A percentile compares a stretch with the other conserved stretches of the same genome.
Evolutionary conservation across 2,888 invertebrate species (phyloP).

Genomic region (Malthinus seriepunctatus): DNA sequence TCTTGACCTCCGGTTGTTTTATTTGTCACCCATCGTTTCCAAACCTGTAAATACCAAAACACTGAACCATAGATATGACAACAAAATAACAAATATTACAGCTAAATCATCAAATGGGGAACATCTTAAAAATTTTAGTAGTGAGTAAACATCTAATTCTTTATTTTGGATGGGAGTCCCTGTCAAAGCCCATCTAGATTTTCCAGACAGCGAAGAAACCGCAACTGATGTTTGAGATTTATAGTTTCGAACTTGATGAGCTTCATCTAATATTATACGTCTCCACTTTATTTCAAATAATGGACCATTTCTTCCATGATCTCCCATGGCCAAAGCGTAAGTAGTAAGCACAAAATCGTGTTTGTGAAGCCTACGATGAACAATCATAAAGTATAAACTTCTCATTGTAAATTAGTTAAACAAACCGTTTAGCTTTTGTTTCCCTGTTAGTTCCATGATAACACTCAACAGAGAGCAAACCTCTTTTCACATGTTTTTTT

Average conservation of each 20-base stretch:
- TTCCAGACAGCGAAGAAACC: constrained; percentile 66
- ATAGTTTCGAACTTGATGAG: constrained; percentile 87
- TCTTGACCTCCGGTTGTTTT: constrained; percentile 77
- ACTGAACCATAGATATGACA: neutral
- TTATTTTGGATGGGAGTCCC: constrained; percentile 97
- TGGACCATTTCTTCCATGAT: constrained; percentile 62
- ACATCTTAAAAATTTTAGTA: constrained; percentile 82
- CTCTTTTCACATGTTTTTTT: constrained; percentile 62
- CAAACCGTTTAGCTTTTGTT: constrained; percentile 57
- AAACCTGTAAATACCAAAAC: constrained; percentile 60
- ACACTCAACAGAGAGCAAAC: constrained; percentile 65
- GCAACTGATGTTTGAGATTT: constrained; percentile 76
- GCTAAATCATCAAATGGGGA: constrained; percentile 86
- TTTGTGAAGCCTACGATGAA: constrained; percentile 59
- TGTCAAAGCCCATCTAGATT: constrained; percentile 81
- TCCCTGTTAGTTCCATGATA: constrained; percentile 85
- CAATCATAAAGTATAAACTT: neutral
- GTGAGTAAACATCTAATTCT: constrained; percentile 78
- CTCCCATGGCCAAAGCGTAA: constrained; percentile 74
- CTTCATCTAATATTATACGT: constrained; percentile 90
- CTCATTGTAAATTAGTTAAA: neutral
- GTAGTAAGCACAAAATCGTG: constrained; percentile 89
- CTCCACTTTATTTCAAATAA: constrained; percentile 78
- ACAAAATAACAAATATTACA: constrained; percentile 49
- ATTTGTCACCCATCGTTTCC: constrained; percentile 92